A percentile compares a stretch with the other conserved stretches of the same genome.
Conservation (phyloP, 2,888 invertebrate species). For the Lochmaea capreae region DNA sequence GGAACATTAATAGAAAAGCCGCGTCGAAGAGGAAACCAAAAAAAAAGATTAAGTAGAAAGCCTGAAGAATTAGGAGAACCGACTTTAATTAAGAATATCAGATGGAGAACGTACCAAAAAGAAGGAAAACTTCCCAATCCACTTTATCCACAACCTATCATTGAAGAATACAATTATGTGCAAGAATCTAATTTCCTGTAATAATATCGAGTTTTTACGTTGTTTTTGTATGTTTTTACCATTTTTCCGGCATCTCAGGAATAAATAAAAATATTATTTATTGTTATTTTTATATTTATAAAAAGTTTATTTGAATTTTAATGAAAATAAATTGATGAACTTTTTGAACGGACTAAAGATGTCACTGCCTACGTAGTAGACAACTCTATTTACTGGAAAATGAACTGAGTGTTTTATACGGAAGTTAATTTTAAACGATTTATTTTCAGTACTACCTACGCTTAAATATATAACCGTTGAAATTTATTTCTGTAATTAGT, state of each 20-base stretch:
- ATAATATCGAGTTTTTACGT: not conserved
- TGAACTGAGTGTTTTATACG: not conserved
- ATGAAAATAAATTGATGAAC: not conserved
- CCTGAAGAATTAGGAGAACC: slow-evolving; percentile 30
- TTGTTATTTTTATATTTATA: not conserved
- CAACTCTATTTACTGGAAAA: not conserved
- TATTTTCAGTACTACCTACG: too few relatives aligned
- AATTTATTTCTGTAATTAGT: not conserved
- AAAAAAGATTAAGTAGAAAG: slow-evolving; percentile 65
- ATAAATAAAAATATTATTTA: not conserved
- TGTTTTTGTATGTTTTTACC: not conserved
- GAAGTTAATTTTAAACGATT: not conserved
- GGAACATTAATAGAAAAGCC: slow-evolving; percentile 28
- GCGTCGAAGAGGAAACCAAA: slow-evolving; percentile 60
- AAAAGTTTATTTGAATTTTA: not conserved
- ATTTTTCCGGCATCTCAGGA: not conserved
- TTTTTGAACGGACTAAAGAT: not conserved
- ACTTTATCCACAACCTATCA: slow-evolving; percentile 71
- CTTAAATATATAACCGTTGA: too few relatives aligned
- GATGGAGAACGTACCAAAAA: slow-evolving; percentile 70
- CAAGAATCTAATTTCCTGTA: slow-evolving; percentile 25
- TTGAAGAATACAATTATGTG: slow-evolving; percentile 65
- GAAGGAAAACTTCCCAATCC: slow-evolving; percentile 68
- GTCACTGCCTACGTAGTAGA: not conserved
- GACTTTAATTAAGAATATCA: slow-evolving; percentile 61